phyloP scores from a whole-genome alignment of 2,797 vertebrate genomes.

The Netta rufina region DNA sequence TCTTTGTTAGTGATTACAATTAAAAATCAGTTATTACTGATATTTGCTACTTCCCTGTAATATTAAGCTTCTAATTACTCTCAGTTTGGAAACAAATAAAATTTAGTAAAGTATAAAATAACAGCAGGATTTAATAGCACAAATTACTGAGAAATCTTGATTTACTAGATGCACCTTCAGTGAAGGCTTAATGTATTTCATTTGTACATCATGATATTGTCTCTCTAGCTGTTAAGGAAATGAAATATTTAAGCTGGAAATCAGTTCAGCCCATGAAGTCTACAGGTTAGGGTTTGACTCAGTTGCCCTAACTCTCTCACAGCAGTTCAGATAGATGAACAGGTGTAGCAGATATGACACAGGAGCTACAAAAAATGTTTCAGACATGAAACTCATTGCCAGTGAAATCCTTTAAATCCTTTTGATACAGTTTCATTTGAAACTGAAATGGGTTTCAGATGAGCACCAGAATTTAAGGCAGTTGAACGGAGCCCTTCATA shows the following conservation, averaged over 20 bases:
- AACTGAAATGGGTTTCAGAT: background rate
- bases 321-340: background rate
- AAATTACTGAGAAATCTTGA: background rate
- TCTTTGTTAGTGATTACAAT: background rate
- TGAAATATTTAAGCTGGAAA: background rate
- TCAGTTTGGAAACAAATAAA: slow-evolving; percentile 51
- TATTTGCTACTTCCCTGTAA: background rate
- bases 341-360: background rate
- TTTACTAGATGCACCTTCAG: background rate
- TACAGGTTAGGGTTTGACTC: background rate
- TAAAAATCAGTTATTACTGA: background rate
- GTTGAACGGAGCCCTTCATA: background rate
- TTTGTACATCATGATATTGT: accelerated
- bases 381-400: background rate
- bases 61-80: background rate
- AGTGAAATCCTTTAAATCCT: background rate
- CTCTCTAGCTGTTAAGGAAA: background rate
- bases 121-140: background rate
- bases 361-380: background rate
- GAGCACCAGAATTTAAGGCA: background rate
- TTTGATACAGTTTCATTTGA: background rate
- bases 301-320: background rate
- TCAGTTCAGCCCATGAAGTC: accelerated
- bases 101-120: background rate
- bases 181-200: background rate